phyloP scores from a whole-genome alignment of 2,888 invertebrate species.

The Brenthis ino region DNA sequence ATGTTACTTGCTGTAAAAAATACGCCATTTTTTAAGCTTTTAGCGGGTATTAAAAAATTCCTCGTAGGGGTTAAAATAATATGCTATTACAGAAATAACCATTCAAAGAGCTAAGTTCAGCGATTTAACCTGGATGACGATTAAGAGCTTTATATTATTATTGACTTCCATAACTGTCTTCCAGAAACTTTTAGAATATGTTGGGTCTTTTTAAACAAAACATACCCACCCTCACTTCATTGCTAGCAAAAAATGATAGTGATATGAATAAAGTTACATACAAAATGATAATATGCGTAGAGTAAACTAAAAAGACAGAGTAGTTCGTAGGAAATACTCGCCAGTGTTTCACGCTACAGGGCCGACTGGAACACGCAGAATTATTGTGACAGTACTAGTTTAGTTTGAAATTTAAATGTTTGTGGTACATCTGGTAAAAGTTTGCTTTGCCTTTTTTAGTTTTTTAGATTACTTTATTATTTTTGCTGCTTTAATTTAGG shows the following conservation, averaged over 20 bases:
- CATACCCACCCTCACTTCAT: too few species aligned
- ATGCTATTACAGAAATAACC: too few species aligned
- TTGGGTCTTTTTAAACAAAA: too few species aligned
- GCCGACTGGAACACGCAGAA: slow-evolving; percentile 13
- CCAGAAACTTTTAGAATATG: too few species aligned
- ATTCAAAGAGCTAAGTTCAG: too few species aligned
- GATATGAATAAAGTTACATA: neutral
- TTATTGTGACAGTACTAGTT: slow-evolving; percentile 25
- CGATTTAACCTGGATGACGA: too few species aligned
- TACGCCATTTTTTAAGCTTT: too few species aligned
- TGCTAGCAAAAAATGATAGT: neutral
- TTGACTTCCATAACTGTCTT: too few species aligned
- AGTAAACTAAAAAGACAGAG: slow-evolving; percentile 2
- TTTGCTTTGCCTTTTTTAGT: neutral
- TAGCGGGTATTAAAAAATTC: too few species aligned
- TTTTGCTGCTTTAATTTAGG: neutral
- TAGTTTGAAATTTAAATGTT: slow-evolving; percentile 31
- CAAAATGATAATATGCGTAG: neutral
- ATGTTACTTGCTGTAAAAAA: too few species aligned
- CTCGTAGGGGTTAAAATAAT: too few species aligned
- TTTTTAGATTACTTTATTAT: neutral
- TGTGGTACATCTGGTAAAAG: slow-evolving; percentile 2
- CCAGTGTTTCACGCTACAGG: neutral
- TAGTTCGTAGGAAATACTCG: neutral
- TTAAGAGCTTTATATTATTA: too few species aligned